Conservation (phyloP, 1,140 invertebrate genomes). For the Anagrus nilaparvatae region DNA sequence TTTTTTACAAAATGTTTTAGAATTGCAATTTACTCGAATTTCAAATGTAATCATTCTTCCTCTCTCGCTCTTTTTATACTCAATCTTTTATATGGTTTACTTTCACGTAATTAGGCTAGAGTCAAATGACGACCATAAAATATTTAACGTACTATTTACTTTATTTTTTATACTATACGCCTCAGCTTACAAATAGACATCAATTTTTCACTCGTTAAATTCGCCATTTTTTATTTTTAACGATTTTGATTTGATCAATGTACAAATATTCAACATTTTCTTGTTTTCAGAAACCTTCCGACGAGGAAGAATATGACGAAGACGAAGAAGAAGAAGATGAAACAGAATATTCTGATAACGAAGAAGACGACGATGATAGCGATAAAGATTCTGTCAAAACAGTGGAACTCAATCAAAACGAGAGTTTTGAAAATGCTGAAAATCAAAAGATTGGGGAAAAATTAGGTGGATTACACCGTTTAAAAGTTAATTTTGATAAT, state of each 20-base stretch:
- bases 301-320: slow-evolving; percentile 28
- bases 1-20: too few relatives aligned
- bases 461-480: slow-evolving; percentile 26
- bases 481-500: slow-evolving; percentile 58
- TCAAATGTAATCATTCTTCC: slow-evolving; percentile 10
- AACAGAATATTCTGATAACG: slow-evolving; percentile 20
- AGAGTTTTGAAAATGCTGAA: slow-evolving; percentile 33
- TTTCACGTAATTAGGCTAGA: slow-evolving; percentile 9
- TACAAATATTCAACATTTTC: too few relatives aligned
- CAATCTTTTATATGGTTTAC: too few relatives aligned
- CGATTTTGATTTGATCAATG: too few relatives aligned
- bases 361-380: slow-evolving; percentile 21
- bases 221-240: too few relatives aligned
- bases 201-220: too few relatives aligned
- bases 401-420: slow-evolving; percentile 22
- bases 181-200: too few relatives aligned
- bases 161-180: too few relatives aligned
- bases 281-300: too few relatives aligned
- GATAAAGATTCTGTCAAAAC: slow-evolving; percentile 26
- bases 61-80: too few relatives aligned
- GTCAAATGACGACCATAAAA: slow-evolving; percentile 7
- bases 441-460: slow-evolving; percentile 34
- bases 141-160: slow-evolving; percentile 10
- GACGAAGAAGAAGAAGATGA: slow-evolving; percentile 33
- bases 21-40: slow-evolving; percentile 10